A percentile compares a stretch with the other conserved stretches of the same genome.
These are phyloP conservation scores for Hylyphantes graminicola DNA, from an alignment of 1,140 invertebrate genomes.

Conservation along the genomic window DNA sequence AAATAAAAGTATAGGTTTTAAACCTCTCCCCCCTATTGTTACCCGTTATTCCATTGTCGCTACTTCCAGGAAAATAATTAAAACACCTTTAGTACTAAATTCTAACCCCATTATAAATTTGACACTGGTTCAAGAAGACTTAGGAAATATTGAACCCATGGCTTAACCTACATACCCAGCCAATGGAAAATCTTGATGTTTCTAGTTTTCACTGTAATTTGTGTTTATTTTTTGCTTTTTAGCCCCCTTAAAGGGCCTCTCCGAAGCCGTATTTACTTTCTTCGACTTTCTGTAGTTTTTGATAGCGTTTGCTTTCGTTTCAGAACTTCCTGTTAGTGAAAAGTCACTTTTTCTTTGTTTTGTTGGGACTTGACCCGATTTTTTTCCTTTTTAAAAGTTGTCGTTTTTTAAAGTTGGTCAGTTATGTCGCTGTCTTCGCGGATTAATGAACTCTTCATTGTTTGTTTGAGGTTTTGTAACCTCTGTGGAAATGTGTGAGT, in stretches of 20 bases:
- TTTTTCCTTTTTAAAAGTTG: neutral
- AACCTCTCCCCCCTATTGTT: too few species aligned
- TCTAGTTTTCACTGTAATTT: constrained; percentile 17
- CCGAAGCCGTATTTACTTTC: constrained; percentile 48
- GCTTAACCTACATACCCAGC: constrained; percentile 47
- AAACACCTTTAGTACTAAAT: constrained; percentile 7
- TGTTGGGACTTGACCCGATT: constrained; percentile 10
- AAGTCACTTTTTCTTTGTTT: constrained; percentile 11
- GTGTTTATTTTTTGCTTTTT: constrained; percentile 5
- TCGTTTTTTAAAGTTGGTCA: neutral
- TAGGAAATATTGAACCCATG: constrained; percentile 18
- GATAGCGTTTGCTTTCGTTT: constrained; percentile 49
- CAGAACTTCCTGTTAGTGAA: constrained; percentile 54
- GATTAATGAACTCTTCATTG: neutral
- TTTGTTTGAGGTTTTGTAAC: too few species aligned
- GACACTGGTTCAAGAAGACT: constrained; percentile 1
- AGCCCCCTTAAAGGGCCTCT: constrained; percentile 16
- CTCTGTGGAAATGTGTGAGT: too few species aligned
- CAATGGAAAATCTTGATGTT: constrained; percentile 40
- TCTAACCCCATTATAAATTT: constrained; percentile 25
- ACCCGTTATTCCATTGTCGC: neutral
- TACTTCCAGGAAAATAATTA: constrained; percentile 28
- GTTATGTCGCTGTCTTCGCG: neutral
- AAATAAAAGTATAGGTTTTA: too few species aligned
- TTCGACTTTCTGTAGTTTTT: constrained; percentile 16